Base-by-base conservation (phyloP, 2,113 vertebrate genomes). In the Rhagologus leucostigma region DNA sequence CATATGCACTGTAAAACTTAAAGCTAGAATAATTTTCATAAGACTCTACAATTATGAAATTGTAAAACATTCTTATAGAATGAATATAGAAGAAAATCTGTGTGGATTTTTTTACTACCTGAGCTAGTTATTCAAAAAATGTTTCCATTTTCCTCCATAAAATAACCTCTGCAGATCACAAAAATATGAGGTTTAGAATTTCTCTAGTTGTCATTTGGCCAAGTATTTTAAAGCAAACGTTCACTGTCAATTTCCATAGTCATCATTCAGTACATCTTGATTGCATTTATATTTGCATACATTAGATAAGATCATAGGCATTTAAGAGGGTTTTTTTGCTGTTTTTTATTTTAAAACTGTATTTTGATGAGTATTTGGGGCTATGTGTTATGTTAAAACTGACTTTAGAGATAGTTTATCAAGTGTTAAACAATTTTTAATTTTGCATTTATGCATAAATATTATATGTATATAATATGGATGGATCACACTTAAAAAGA, bases 321-420 rank as follows among this genome's bases (percentile, higher is more conserved):
- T 35, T 52, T 44, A 75, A 32, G 8, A 42, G 11, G 1, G 4
- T 11, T 0, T 7, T 39, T 56, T 17, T 32, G 6, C 10, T 13
- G 3, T 13, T 87, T 75, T 42, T 74, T 23, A 49, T 68, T 64
- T 64, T 11, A 33, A 74, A 84, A 13, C 9, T 63, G 4, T 68
- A 30, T 22, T 87, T 64, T 50, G 24, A 52, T 9, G 53, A 41
- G 5, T 47, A 76, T 68, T 42, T 56, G 33, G 13, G 6, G 2
- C 7, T 44, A 41, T 20, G 18, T n/a, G 23, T 63, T 50, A 32
- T 57, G 4, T 39, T 64, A 65, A 76, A 76, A 69, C 5, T 44
- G 27, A 37, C 35, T 84, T 64, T 84, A 64, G 3, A 42, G 33
- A 13, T 50, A 50, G 21, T 52, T 73, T 63, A 39, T 63, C 33